A percentile compares a stretch with the other conserved stretches of the same genome.
Conservation (phyloP, 1,140 invertebrate genomes). For the Euura lappo region DNA sequence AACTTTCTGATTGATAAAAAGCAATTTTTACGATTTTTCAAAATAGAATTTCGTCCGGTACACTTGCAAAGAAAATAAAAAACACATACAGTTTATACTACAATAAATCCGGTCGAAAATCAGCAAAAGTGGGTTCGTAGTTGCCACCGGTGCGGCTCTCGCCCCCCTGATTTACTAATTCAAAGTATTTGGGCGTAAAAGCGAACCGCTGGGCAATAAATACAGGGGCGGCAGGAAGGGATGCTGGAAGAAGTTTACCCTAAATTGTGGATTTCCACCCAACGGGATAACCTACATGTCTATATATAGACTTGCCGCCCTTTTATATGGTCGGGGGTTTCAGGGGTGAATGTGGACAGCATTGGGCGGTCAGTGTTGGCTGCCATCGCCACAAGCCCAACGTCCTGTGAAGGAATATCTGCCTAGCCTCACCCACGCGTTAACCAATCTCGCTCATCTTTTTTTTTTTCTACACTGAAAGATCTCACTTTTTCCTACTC, state of each 20-base stretch:
- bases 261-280: slow-evolving; percentile 5
- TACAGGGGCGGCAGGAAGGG: not conserved
- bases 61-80: too few species aligned
- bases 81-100: too few species aligned
- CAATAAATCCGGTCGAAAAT: not conserved
- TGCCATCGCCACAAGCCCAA: not conserved
- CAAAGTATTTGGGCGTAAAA: slow-evolving; percentile 2
- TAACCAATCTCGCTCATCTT: not conserved
- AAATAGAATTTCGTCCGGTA: too few species aligned
- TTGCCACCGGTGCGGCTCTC: not conserved
- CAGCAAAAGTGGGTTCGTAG: not conserved
- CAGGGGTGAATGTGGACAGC: too few species aligned
- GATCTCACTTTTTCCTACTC: too few species aligned
- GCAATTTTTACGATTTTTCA: too few species aligned
- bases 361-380: not conserved
- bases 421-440: not conserved
- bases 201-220: not conserved
- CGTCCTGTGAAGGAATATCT: not conserved
- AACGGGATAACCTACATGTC: not conserved
- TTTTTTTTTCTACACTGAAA: not conserved
- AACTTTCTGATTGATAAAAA: too few species aligned
- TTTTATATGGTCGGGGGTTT: not conserved
- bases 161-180: not conserved
- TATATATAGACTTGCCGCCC: not conserved
- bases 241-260: not conserved